phyloP scores from a whole-genome alignment of 2,797 vertebrate species.

The Rhinatrema bivittatum region DNA sequence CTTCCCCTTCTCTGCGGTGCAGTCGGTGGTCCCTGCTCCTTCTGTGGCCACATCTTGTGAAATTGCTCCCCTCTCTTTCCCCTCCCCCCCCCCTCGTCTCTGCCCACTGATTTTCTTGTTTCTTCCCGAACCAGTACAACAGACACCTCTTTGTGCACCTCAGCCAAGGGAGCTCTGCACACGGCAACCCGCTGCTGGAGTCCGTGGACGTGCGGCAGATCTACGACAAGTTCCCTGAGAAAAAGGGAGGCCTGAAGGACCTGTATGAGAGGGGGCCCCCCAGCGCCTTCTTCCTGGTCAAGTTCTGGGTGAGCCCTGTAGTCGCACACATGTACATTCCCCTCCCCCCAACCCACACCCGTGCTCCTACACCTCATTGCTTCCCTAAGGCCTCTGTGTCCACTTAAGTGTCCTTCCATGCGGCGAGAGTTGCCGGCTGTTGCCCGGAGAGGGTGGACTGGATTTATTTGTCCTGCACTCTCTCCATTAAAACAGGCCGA shows the following conservation, averaged over 20 bases:
- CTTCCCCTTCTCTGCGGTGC: no score
- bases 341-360: neutral
- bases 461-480: no score
- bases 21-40: neutral
- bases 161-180: constrained; percentile 45
- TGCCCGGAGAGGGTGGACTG: no score
- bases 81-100: no score
- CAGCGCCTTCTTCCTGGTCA: constrained; percentile 49
- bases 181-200: no score
- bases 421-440: no score
- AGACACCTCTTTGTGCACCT: constrained; percentile 51
- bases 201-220: constrained; percentile 40
- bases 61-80: neutral
- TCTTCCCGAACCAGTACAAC: constrained; percentile 32
- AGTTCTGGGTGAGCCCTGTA: constrained; percentile 44
- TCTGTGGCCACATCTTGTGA: neutral
- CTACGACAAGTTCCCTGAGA: constrained; percentile 20
- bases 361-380: neutral
- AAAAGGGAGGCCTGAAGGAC: constrained; percentile 33
- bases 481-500: no score
- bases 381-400: neutral
- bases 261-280: constrained; percentile 46
- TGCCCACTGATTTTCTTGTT: neutral
- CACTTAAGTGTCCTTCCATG: no score
- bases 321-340: neutral